Evolutionary conservation across 1,140 invertebrate genomes (phyloP).

Genomic region (Plodia interpunctella): DNA sequence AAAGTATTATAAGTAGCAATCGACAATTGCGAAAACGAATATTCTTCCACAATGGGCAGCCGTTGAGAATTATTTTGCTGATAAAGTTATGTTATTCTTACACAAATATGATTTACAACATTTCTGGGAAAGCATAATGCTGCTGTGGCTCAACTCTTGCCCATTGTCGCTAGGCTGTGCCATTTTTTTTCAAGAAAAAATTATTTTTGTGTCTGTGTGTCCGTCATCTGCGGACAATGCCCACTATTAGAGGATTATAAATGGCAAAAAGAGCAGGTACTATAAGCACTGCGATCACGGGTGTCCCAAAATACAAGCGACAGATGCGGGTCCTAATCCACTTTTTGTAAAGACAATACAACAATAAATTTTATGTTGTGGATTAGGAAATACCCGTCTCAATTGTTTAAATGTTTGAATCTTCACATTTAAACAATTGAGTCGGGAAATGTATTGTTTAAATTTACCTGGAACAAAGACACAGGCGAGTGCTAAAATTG

Average conservation of each 20-base stretch:
- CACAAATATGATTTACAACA: constrained; percentile 46
- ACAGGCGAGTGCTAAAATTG: no score
- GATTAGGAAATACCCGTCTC: no score
- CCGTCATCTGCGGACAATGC: constrained; percentile 66
- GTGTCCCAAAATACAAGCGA: no score
- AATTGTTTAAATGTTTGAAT: no score
- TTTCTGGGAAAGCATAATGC: constrained; percentile 32
- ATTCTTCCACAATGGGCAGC: constrained; percentile 14
- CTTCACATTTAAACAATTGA: no score
- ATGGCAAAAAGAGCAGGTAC: constrained; percentile 63
- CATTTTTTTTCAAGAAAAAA: constrained; percentile 9
- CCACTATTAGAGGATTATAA: constrained; percentile 66
- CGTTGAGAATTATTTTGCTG: constrained; percentile 9
- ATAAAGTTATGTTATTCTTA: constrained; percentile 25
- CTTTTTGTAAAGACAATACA: neutral
- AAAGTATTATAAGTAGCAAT: constrained; percentile 15
- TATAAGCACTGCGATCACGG: neutral
- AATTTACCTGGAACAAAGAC: no score
- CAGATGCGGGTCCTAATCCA: neutral
- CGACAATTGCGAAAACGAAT: constrained; percentile 23
- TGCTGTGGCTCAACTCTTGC: constrained; percentile 37
- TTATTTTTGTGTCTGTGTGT: constrained; percentile 27
- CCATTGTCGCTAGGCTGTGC: constrained; percentile 30
- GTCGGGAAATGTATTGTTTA: no score
- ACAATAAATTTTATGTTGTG: no score